Evolutionary conservation across 2,113 vertebrate genomes (phyloP).

Genomic region (Eulemur rufifrons): DNA sequence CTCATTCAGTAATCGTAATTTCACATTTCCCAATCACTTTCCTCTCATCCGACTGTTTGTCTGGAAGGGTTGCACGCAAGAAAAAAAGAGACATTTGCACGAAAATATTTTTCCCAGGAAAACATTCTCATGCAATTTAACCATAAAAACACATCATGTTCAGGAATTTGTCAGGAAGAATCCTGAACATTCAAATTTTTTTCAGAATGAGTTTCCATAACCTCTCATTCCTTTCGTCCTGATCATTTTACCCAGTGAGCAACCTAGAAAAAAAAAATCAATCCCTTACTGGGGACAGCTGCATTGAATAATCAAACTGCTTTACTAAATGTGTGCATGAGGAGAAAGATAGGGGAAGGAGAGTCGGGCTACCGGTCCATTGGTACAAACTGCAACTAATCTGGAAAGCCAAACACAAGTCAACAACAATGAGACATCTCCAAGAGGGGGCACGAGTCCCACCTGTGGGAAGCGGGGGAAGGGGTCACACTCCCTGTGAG

Average conservation of each 20-base stretch:
- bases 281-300: neutral
- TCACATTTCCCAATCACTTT: conserved; percentile 46
- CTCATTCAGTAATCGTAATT: conserved; percentile 20
- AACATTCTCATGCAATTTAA: conserved; percentile 33
- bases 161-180: conserved; percentile 33
- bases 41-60: neutral
- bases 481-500: neutral
- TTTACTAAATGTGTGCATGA: neutral
- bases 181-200: neutral
- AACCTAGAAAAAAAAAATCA: neutral
- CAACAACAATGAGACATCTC: neutral
- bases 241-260: conserved; percentile 3
- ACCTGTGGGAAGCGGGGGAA: neutral
- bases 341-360: neutral
- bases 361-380: neutral
- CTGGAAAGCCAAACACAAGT: neutral
- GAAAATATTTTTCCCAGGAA: neutral
- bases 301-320: neutral
- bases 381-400: neutral
- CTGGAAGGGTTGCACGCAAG: neutral
- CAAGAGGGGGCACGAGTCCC: neutral
- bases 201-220: neutral
- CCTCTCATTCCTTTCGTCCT: conserved; percentile 7
- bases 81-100: neutral
- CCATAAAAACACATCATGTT: conserved; percentile 45